Evolutionary conservation across 2,888 invertebrate species (phyloP).

Genomic region (Clitarchus hookeri): DNA sequence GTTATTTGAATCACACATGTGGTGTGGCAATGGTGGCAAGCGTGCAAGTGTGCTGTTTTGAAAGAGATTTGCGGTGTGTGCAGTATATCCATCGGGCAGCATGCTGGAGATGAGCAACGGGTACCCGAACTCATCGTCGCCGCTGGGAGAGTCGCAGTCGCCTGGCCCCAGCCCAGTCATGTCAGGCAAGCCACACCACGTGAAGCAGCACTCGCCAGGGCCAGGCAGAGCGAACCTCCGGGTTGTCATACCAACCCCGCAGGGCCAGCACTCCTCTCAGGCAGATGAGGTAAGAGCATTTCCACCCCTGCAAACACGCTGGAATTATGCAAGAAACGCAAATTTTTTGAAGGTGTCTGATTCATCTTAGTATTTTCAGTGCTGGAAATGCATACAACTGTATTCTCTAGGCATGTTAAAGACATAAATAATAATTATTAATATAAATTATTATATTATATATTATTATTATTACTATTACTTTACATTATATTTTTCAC

Average conservation of each 20-base stretch:
- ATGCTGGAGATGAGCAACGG: slow-evolving; percentile 93
- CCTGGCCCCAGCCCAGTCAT: slow-evolving; percentile 82
- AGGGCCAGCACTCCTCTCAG: slow-evolving; percentile 70
- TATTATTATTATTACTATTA: too few relatives aligned
- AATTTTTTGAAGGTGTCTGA: too few relatives aligned
- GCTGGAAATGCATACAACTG: too few relatives aligned
- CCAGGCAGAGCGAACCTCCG: slow-evolving; percentile 73
- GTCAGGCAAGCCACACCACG: slow-evolving; percentile 50
- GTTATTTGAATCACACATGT: too few relatives aligned
- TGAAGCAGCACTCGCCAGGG: slow-evolving; percentile 47
- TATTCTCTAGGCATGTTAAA: too few relatives aligned
- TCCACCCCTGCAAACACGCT: neutral
- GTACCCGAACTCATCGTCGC: slow-evolving; percentile 85
- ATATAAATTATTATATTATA: too few relatives aligned
- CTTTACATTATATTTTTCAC: too few relatives aligned
- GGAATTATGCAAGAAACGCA: too few relatives aligned
- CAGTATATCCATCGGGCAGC: slow-evolving; percentile 85
- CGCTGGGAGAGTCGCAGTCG: slow-evolving; percentile 75
- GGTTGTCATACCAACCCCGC: slow-evolving; percentile 88
- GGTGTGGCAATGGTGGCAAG: too few relatives aligned
- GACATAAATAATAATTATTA: too few relatives aligned
- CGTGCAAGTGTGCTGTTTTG: too few relatives aligned
- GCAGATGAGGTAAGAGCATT: slow-evolving; percentile 43
- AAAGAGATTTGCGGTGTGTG: slow-evolving; percentile 43
- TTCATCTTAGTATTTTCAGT: too few relatives aligned